Base-by-base conservation (phyloP, 2,113 vertebrate genomes). In the Pholis gunnellus region DNA sequence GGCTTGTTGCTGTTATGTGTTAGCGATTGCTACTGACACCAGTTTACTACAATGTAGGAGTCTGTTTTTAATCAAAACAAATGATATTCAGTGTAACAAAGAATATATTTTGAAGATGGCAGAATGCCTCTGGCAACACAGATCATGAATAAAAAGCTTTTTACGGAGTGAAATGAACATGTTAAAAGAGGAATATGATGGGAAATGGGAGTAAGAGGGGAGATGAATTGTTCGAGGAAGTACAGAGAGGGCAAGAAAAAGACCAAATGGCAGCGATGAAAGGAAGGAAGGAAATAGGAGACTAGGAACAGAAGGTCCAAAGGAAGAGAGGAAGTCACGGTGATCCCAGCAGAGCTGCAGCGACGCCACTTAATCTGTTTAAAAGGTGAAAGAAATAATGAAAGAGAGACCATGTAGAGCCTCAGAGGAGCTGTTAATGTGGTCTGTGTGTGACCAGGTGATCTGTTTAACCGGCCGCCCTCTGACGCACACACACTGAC, bases 311-410 rank as follows among this genome's bases (percentile, higher is more conserved):
- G 48, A 64, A 29, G 27, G 29, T 42, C 9, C 13, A 20, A 66
- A 64, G 10, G 22, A 56, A 56, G 52, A 61, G 22, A 50, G 54
- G 14, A 10, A 61, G 18, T 36, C 7, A 1, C 18, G 38, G 36
- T 73, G 50, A 82, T 70, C 83, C 76, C 75, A 18, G 61, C 20
- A 59, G 73, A 71, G 76, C 69, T 54, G 31, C 69, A 48, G 75
- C 38, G 78, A 70, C 56, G 72, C 61, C 61, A n/a, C 36, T 61
- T 91, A 69, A 89, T 83, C 71, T 46, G 68, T 81, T 89, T 78
- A 81, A 34, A 82, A 84, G 72, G 78, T 74, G 72, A 85, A 69
- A 70, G 60, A 82, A 61, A 85, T 68, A 78, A 84, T 72, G 66
- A 76, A 74, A 72, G 65, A 85, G 75, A 65, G 38, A 54, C 69